A percentile compares a stretch with the other conserved stretches of the same genome.
phyloP scores from a whole-genome alignment of 2,113 vertebrate genomes.

The Poeciliopsis occidentalis region DNA sequence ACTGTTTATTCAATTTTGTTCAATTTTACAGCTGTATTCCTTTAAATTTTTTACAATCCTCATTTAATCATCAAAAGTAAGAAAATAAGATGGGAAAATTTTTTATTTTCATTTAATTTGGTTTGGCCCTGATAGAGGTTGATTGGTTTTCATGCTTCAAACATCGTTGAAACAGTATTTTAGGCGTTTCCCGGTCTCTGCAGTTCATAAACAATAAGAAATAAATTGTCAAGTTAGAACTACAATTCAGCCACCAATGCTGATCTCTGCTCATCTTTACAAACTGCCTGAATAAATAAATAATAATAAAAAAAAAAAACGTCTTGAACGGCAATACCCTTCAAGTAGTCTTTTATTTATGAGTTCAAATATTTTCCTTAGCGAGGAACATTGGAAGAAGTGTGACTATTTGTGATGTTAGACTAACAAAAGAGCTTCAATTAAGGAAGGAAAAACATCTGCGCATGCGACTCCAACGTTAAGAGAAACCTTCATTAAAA shows the following conservation, averaged over 20 bases:
- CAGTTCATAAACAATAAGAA: background rate
- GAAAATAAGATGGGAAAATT: no score
- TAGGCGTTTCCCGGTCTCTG: background rate
- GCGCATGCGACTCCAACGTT: no score
- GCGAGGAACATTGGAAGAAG: constrained; percentile 15
- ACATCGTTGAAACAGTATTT: background rate
- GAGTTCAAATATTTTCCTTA: constrained; percentile 32
- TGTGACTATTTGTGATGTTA: background rate
- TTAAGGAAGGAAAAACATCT: no score
- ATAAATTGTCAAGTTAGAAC: background rate
- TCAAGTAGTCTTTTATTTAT: constrained; percentile 26
- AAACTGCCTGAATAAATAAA: background rate
- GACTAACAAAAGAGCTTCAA: constrained; percentile 23
- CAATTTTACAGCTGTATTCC: no score
- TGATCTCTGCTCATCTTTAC: background rate
- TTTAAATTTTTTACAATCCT: no score
- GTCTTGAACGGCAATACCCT: background rate
- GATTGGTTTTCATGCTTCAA: background rate
- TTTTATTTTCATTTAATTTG: no score
- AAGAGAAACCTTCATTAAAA: no score
- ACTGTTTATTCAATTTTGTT: no score
- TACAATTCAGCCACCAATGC: background rate
- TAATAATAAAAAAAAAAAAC: constrained; percentile 1
- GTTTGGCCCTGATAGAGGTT: no score
- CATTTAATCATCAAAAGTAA: no score